These are phyloP conservation scores for Prorops nasuta DNA, from an alignment of 1,140 invertebrate genomes.

Conservation along the genomic window DNA sequence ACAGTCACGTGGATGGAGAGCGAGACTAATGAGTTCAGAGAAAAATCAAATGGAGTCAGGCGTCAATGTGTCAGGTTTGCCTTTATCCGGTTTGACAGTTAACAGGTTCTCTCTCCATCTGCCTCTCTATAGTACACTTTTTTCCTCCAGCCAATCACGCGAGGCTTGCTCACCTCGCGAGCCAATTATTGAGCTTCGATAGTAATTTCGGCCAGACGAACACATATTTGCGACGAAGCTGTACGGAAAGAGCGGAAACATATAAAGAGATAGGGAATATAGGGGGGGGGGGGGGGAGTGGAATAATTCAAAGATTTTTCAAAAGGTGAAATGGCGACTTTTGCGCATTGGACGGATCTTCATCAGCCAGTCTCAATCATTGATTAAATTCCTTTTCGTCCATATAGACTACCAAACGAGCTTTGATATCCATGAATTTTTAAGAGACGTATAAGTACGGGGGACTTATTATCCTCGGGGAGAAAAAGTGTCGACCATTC, in stretches of 20 bases:
- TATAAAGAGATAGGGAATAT: no score
- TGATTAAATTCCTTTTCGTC: no score
- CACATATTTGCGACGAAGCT: no score
- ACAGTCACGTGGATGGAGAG: neutral
- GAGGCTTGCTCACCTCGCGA: neutral
- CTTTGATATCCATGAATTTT: constrained; percentile 28
- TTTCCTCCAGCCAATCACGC: neutral
- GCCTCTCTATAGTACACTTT: neutral
- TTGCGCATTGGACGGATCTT: no score
- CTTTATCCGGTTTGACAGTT: constrained; percentile 6
- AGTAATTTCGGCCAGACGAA: constrained; percentile 2
- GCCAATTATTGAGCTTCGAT: constrained; percentile 14
- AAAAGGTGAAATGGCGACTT: no score
- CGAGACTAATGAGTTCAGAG: neutral
- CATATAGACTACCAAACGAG: no score
- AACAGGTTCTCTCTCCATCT: neutral
- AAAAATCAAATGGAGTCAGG: constrained; percentile 10
- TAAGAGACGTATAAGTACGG: constrained; percentile 1
- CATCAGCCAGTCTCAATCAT: no score
- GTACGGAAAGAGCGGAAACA: no score
- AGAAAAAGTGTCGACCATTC: constrained; percentile 4
- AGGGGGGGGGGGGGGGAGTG: no score
- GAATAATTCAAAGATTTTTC: no score
- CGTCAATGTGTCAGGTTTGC: constrained; percentile 8
- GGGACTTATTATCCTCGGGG: constrained; percentile 6